phyloP scores from a whole-genome alignment of 2,797 vertebrate species.

The Bradypodion pumilum region DNA sequence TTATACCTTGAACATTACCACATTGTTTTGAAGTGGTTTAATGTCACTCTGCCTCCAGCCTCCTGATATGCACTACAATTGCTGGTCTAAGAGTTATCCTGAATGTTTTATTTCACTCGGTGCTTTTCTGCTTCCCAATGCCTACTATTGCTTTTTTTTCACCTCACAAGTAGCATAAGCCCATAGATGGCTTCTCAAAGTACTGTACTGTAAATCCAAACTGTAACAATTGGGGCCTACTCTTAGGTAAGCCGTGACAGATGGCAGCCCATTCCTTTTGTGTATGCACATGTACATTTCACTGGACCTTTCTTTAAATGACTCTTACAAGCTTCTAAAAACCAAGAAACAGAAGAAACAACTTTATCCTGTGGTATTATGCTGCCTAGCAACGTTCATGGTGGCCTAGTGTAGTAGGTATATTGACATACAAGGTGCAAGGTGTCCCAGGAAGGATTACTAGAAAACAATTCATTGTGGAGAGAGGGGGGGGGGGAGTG shows the following conservation, averaged over 20 bases:
- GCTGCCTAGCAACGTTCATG: slow-evolving; percentile 16
- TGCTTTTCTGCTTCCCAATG: accelerated
- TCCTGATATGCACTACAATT: slow-evolving; percentile 41
- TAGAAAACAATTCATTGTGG: slow-evolving; percentile 6
- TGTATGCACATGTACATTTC: too few species aligned
- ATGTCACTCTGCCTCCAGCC: background rate
- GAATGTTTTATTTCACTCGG: background rate
- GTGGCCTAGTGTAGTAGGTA: slow-evolving; percentile 45
- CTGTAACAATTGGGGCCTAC: background rate
- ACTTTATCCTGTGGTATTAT: background rate
- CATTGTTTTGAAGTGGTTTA: accelerated
- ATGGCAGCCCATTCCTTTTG: background rate
- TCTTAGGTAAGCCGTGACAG: background rate
- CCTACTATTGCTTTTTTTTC: background rate
- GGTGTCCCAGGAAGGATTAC: slow-evolving; percentile 12
- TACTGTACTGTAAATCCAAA: background rate
- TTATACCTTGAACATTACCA: slow-evolving; percentile 9
- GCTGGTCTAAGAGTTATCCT: slow-evolving; percentile 5
- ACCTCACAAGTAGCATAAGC: background rate
- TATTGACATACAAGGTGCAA: slow-evolving; percentile 23
- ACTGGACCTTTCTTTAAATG: background rate
- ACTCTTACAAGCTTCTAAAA: background rate
- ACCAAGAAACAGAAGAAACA: background rate
- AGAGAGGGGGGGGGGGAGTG: slow-evolving; percentile 37
- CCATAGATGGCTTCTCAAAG: background rate